These are phyloP conservation scores for Nettapus auritus DNA, from an alignment of 2,113 vertebrate genomes.

Conservation along the genomic window DNA sequence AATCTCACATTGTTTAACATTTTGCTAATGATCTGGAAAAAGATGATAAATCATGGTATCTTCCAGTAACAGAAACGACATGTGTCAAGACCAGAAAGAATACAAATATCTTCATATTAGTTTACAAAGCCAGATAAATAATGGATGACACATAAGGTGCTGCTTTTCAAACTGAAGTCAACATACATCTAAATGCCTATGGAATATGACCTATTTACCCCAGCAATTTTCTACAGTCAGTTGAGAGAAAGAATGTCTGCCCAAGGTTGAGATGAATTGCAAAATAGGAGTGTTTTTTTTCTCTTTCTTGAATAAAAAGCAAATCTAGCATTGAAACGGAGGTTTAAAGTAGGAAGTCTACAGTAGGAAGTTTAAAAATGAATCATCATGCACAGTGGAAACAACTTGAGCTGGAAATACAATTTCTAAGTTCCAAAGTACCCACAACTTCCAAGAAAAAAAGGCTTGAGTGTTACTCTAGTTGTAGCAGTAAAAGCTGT, in stretches of 20 bases:
- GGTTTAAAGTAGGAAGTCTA: neutral
- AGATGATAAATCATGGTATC: neutral
- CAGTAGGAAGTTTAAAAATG: neutral
- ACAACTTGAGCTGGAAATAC: neutral
- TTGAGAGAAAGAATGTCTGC: neutral
- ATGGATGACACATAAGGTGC: neutral
- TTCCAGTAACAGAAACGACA: neutral
- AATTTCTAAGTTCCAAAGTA: neutral
- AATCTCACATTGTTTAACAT: conserved; percentile 9
- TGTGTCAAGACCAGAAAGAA: neutral
- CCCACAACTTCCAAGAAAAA: neutral
- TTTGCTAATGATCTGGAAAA: conserved; percentile 21
- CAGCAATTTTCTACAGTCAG: neutral
- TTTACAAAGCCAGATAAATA: neutral
- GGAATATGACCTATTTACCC: neutral
- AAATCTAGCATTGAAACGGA: neutral
- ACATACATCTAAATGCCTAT: neutral
- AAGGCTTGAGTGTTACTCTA: neutral
- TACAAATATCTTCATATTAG: neutral
- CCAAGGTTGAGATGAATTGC: neutral
- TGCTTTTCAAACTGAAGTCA: neutral
- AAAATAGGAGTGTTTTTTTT: neutral
- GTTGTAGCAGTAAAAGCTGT: neutral
- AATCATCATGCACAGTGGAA: neutral
- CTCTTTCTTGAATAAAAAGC: neutral